Percentiles rank a stretch among this genome's conserved stretches.
Evolutionary conservation across 2,797 vertebrate species (phyloP).

Genomic region (Hyperoplus immaculatus): DNA sequence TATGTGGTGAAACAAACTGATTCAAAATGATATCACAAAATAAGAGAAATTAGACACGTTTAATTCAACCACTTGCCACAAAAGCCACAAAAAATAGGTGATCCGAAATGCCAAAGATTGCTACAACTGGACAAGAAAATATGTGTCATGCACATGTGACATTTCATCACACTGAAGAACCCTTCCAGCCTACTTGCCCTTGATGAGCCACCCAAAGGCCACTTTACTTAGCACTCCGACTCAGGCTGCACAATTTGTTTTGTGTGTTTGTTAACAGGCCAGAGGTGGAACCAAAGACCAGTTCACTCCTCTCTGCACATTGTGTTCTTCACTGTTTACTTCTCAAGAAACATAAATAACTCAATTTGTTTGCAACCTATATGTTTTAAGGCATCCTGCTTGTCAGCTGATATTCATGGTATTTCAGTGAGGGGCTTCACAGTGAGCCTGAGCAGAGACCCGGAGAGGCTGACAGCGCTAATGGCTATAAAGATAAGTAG

Average conservation of each 20-base stretch:
- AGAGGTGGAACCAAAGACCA: conserved; percentile 49
- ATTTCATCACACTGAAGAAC: background rate
- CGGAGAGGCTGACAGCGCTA: conserved; percentile 84
- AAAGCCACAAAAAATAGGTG: background rate
- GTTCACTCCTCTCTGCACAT: conserved; percentile 39
- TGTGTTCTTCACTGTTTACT: conserved; percentile 69
- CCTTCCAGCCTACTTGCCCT: conserved; percentile 8
- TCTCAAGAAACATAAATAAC: conserved; percentile 75
- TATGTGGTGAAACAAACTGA: background rate
- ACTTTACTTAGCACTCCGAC: conserved; percentile 27
- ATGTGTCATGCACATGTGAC: conserved; percentile 7
- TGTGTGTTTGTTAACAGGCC: conserved; percentile 35
- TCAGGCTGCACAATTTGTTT: conserved; percentile 46
- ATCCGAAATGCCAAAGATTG: background rate
- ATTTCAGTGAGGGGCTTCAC: conserved; percentile 73
- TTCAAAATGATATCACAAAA: background rate
- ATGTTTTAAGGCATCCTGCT: conserved; percentile 63
- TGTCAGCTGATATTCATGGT: conserved; percentile 81
- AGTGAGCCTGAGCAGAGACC: conserved; percentile 86
- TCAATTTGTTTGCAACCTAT: conserved; percentile 78
- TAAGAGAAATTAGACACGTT: background rate
- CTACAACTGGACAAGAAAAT: background rate
- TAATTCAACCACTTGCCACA: background rate
- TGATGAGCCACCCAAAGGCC: conserved; percentile 20
- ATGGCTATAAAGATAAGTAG: conserved; percentile 89